Base-by-base conservation (phyloP, 2,888 invertebrate genomes). In the Baccha elongata region DNA sequence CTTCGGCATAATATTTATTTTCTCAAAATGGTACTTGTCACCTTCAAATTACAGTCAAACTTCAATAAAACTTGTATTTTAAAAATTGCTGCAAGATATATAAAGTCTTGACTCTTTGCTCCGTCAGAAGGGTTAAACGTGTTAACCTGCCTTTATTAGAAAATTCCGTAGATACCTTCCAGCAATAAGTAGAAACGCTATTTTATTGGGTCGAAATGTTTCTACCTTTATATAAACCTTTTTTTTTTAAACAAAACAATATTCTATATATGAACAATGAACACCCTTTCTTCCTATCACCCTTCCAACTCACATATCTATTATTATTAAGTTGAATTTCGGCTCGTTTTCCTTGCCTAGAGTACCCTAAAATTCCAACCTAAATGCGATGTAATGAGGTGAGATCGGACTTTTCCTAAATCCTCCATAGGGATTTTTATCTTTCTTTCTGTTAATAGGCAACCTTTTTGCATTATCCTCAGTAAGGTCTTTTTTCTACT, bases 301-400 rank as follows among this genome's bases (percentile, higher is more conserved):
- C 17, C 29, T 44, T 10, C 19, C 17, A 10, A 1, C 8, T 19
- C 37, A 37, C 13, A 55, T 40, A 37, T 37, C 21, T 55, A 55
- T 55, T 55, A 37, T 50, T 52, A 35, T 46, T 40, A 8, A 11
- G 29, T 42, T 58, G 40, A 40, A 42, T 74, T 60, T 71, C 37
- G 37, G 37, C 55, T 40, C 58, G 58, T 69, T 58, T 37, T 44
- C 35, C 50, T 58, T 44, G 71, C 15, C 55, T 46, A 26, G 58
- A 73, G 67, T 60, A 37, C 58, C 69, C 65, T 58, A 46, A 81
- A 71, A 71, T 75, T 69, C 62, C 75, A 50, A 75, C 80, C 58
- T 81, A 69, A 81, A 81, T 81, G 73, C 80, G 75, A 81, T 75
- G 75, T 81, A 81, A 81, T 81, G 80, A 81, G 75, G 80, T 81